Base-by-base conservation (phyloP, 2,888 invertebrate genomes). In the Phengaris arion region DNA sequence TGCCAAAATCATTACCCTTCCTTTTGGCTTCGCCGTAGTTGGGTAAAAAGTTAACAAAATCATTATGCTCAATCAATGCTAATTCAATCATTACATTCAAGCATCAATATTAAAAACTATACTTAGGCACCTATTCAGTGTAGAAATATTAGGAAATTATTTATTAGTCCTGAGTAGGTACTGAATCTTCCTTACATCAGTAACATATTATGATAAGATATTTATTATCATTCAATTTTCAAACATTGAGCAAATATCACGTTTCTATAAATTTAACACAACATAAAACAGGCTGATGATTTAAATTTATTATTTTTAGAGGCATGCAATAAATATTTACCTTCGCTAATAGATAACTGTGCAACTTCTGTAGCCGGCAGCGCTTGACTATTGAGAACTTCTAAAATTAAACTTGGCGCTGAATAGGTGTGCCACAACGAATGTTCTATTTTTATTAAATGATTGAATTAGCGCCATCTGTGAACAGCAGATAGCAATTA, bases 331-430 rank as follows among this genome's bases (percentile, higher is more conserved):
- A 74, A 74, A 45, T 69, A 76, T 75, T 80, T 78, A 81, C 79
- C 75, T 77, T 57, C 68, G 54, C 22, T 54, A 52, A 72, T 54
- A 22, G 54, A 72, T 54, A 72, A 54, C 13, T 52, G 51, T 52
- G 54, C 22, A 13, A 22, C 72, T 35, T 22, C 52, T 35, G 51
- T 54, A 54, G 54, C 22, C 72, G 12, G 54, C 54, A 22, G 54
- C 13, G 13, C 13, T 54, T 12, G 51, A 72, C 72, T 72, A 52
- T 72, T 52, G 72, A 35, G 72, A 79, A 81, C 80, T 78, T 82
- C 87, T 87, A 87, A 84, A 85, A 82, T 85, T 87, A 87, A 81
- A 82, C 82, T 77, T 80, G 78, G 78, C 77, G 80, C 79, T 76
- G 80, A 77, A 76, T 78, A 78, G 77, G 77, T 75, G 77, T 75